A percentile compares a stretch with the other conserved stretches of the same genome.
Evolutionary conservation across 2,797 vertebrate genomes (phyloP).

Genomic region (Syngnathus rostellatus): DNA sequence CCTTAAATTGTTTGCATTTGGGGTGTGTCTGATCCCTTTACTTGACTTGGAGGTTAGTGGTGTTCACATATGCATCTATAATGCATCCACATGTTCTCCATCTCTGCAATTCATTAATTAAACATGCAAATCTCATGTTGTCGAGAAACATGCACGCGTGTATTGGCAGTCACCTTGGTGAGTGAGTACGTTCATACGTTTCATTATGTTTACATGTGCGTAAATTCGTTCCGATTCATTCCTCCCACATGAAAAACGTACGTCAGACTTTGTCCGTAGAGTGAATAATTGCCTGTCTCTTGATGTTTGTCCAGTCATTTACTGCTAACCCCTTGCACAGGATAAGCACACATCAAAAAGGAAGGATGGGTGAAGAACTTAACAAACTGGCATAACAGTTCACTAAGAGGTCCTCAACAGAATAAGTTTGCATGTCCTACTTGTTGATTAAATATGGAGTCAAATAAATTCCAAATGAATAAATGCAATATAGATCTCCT

Average conservation of each 20-base stretch:
- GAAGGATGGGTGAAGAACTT: no score
- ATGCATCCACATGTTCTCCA: slow-evolving; percentile 18
- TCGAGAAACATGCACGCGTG: neutral
- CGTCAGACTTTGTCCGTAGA: no score
- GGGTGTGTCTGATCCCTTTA: slow-evolving; percentile 6
- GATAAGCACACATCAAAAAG: no score
- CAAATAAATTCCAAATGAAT: neutral
- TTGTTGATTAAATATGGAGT: neutral
- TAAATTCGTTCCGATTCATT: no score
- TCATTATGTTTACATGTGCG: neutral
- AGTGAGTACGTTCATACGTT: neutral
- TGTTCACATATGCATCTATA: slow-evolving; percentile 26
- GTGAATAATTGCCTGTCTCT: no score
- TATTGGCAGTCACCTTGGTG: slow-evolving; percentile 3
- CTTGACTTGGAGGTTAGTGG: slow-evolving; percentile 41
- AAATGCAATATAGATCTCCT: neutral
- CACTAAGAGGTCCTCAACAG: neutral
- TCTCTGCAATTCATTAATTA: slow-evolving; percentile 24
- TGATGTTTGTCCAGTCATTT: no score
- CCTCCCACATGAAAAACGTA: no score
- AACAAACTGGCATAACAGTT: no score
- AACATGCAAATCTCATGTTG: slow-evolving; percentile 26
- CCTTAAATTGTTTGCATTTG: slow-evolving; percentile 39
- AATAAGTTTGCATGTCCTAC: neutral
- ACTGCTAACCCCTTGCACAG: no score